phyloP scores from a whole-genome alignment of 2,113 vertebrate genomes.

The Phycodurus eques region DNA sequence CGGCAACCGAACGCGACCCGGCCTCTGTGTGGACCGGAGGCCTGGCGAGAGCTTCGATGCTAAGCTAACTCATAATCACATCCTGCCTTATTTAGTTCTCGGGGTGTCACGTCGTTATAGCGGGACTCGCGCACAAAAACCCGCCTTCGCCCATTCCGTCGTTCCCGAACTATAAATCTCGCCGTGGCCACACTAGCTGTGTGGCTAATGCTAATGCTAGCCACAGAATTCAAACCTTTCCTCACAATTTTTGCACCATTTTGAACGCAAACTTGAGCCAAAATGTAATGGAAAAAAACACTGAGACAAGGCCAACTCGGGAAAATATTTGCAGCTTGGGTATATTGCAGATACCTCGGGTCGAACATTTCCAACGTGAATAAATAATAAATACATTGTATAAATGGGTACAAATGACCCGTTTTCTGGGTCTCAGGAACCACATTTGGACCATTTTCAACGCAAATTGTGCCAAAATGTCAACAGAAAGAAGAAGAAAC shows the following conservation, averaged over 20 bases:
- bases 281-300: neutral
- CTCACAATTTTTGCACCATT: neutral
- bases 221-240: neutral
- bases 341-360: no score
- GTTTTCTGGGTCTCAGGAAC: neutral
- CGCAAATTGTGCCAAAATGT: neutral
- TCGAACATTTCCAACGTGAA: no score
- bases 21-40: no score
- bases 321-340: neutral
- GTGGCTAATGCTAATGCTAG: neutral
- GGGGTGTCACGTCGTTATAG: neutral
- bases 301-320: no score
- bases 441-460: neutral
- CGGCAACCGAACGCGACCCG: no score
- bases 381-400: no score
- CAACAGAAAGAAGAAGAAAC: neutral
- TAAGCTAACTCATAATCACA: neutral
- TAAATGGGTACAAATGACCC: no score
- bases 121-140: neutral
- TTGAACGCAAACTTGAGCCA: neutral
- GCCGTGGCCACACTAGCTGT: neutral
- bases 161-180: neutral
- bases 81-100: neutral
- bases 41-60: neutral
- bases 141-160: neutral